Conservation (phyloP, 1,140 invertebrate species). For the Leptopilina clavipes region DNA sequence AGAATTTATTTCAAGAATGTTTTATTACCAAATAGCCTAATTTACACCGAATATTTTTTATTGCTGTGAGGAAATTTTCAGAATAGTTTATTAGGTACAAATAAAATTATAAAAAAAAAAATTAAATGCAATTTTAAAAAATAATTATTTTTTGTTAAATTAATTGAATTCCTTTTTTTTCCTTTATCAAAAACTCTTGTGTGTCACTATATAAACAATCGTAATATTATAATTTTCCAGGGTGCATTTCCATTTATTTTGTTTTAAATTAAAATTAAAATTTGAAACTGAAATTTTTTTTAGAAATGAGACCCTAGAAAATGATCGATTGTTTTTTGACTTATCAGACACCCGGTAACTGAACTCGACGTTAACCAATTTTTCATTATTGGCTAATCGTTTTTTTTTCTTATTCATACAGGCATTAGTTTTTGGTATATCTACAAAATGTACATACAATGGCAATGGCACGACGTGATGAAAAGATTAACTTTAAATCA, state of each 20-base stretch:
- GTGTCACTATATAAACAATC: neutral
- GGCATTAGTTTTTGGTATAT: constrained; percentile 37
- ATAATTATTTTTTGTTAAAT: neutral
- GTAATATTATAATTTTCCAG: neutral
- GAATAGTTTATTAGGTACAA: too few relatives aligned
- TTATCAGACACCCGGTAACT: constrained; percentile 28
- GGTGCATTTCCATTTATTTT: neutral
- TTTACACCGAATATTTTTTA: too few relatives aligned
- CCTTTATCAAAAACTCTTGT: neutral
- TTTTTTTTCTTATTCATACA: constrained; percentile 36
- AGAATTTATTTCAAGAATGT: too few relatives aligned
- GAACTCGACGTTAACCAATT: constrained; percentile 7
- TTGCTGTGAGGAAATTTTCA: too few relatives aligned
- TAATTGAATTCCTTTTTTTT: too few relatives aligned
- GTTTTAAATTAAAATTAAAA: neutral
- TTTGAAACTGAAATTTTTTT: neutral
- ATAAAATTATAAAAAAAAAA: too few relatives aligned
- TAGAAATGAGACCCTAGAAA: neutral
- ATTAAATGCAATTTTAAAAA: neutral
- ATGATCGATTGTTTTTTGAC: neutral
- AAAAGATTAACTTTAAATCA: neutral
- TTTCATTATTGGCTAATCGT: constrained; percentile 30
- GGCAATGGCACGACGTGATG: constrained; percentile 29
- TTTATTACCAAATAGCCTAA: too few relatives aligned
- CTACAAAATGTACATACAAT: constrained; percentile 45